Evolutionary conservation across 1,140 invertebrate species (phyloP), one percentile per base, ranked within the genome.

Genomic region (Drosophila sulfurigaster): DNA sequence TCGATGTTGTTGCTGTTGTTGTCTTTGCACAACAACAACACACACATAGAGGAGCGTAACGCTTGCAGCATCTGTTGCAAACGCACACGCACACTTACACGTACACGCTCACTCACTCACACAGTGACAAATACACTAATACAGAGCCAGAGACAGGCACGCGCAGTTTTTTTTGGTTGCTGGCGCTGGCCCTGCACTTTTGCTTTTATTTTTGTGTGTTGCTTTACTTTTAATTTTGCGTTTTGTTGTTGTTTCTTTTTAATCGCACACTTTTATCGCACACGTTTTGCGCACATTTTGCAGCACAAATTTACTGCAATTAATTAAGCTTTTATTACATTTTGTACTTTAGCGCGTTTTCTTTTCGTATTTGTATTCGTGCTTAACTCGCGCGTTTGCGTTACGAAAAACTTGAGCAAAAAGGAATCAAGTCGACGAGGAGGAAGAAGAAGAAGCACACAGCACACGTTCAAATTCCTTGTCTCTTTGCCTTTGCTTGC

Each of bases 281-380:
- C 81, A 78, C 73, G 78, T 73, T 85, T 74, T 58, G 52, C 58
- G 76, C 79, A 87, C 82, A 87, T 87, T 87, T 85, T 85, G 70
- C 69, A 71, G 70, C 69, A 71, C 76, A 70, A 46, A 69, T 68
- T 67, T 69, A 25, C 78, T 83, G 81, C 28, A 83, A 83, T 73
- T 67, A 59, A 81, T 71, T 54, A 75, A 49, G 54, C 56, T 48
- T 71, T 78, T 75, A 66, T 67, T 66, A 30, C 35, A 56, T 64
- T 63, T 41, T 41, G 59, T 57, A 62, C 49, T 38, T 58, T 58
- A 49, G 30, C 52, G 52, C 52, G 32, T 38, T 38, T 56, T 56
- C 52, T 56, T 38, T 56, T 56, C 15, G 48, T 15, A 60, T 69
- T 60, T 46, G 38, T 30, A 41, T 43, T 62, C 59, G 59, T 56